These are phyloP conservation scores for Notodonta ziczac DNA, from an alignment of 2,888 invertebrate genomes.

Conservation along the genomic window DNA sequence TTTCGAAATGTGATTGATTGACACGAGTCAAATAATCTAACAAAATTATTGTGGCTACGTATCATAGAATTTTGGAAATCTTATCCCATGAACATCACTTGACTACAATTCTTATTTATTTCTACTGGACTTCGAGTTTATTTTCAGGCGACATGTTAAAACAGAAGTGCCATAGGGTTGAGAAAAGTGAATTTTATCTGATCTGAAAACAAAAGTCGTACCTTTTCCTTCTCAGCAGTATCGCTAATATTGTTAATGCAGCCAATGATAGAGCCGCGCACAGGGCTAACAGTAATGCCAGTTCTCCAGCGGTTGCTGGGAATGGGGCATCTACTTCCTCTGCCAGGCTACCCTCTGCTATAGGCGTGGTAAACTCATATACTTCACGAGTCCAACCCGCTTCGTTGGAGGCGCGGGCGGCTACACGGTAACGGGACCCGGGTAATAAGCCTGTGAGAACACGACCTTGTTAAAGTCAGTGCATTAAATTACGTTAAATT, in stretches of 20 bases:
- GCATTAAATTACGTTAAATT: too few species aligned
- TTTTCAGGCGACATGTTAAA: too few species aligned
- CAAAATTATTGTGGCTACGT: too few species aligned
- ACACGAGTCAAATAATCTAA: too few species aligned
- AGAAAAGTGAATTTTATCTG: not conserved
- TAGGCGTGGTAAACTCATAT: conserved; percentile 85
- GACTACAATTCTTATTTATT: too few species aligned
- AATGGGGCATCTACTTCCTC: conserved; percentile 78
- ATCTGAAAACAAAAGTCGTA: conserved; percentile 32
- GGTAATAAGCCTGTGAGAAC: conserved; percentile 71
- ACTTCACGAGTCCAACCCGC: conserved; percentile 86
- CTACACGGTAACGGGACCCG: conserved; percentile 85
- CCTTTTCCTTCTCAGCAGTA: conserved; percentile 83
- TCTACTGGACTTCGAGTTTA: too few species aligned
- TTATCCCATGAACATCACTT: too few species aligned
- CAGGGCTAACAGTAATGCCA: conserved; percentile 77
- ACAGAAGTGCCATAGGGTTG: too few species aligned
- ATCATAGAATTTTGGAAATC: too few species aligned
- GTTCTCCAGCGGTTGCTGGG: conserved; percentile 76
- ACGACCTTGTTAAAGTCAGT: not conserved
- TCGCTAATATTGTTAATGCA: conserved; percentile 84
- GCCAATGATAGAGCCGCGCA: conserved; percentile 84
- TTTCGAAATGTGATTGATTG: too few species aligned
- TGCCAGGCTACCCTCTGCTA: conserved; percentile 80
- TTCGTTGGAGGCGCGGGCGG: conserved; percentile 85